Evolutionary conservation across 2,888 invertebrate species (phyloP).

Genomic region (Campoplex capitator): DNA sequence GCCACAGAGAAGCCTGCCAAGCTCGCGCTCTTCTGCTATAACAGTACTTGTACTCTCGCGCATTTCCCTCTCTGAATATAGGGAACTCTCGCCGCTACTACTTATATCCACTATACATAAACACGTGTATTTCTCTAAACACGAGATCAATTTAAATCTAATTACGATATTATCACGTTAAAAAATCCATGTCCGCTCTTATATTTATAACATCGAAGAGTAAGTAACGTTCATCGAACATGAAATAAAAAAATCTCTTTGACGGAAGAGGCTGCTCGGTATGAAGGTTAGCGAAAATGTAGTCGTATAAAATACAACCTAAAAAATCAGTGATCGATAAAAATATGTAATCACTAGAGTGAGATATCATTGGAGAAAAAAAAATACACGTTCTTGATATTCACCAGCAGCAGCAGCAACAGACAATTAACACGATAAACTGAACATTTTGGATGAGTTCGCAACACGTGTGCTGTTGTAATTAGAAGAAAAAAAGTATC

Average conservation of each 20-base stretch:
- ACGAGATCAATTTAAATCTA: conserved; percentile 20
- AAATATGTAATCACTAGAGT: neutral
- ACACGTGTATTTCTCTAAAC: neutral
- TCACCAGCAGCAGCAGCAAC: no score
- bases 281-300: neutral
- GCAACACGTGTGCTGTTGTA: neutral
- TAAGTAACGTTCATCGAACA: neutral
- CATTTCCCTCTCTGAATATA: conserved; percentile 57
- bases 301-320: no score
- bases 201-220: neutral
- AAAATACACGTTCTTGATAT: neutral
- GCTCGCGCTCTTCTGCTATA: conserved; percentile 41
- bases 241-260: neutral
- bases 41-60: conserved; percentile 64
- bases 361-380: neutral
- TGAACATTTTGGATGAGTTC: neutral
- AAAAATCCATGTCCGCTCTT: neutral
- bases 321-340: neutral
- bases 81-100: conserved; percentile 49
- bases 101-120: conserved; percentile 10
- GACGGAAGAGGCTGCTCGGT: neutral
- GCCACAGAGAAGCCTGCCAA: conserved; percentile 44
- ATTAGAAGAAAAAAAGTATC: neutral
- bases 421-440: neutral
- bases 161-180: conserved; percentile 15